These are phyloP conservation scores for Apantesis nais DNA, from an alignment of 2,888 invertebrate genomes.

Conservation along the genomic window DNA sequence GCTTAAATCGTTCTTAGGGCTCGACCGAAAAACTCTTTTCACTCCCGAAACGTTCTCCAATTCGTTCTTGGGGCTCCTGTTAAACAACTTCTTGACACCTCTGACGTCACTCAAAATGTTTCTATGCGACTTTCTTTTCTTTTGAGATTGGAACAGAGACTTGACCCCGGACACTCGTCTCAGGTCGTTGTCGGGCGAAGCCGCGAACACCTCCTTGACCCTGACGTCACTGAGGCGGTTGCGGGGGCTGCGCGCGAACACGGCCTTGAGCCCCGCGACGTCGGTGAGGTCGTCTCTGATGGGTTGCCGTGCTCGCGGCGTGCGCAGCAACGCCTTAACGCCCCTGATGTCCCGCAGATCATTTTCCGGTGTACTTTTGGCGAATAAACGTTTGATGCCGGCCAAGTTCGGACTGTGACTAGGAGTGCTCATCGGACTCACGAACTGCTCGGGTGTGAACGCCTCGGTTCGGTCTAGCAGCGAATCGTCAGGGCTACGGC, in stretches of 20 bases:
- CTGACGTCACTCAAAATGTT: conserved; percentile 70
- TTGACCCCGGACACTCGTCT: conserved; percentile 62
- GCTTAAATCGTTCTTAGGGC: conserved; percentile 65
- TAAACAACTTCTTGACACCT: conserved; percentile 69
- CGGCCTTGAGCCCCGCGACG: conserved; percentile 69
- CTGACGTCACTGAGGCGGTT: conserved; percentile 61
- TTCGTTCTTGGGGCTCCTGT: conserved; percentile 63
- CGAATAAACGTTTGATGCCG: conserved; percentile 64
- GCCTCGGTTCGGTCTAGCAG: conserved; percentile 52
- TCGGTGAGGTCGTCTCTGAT: conserved; percentile 70
- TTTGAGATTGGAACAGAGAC: conserved; percentile 46
- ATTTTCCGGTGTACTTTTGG: conserved; percentile 58
- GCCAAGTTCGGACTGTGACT: conserved; percentile 57
- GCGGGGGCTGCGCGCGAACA: conserved; percentile 66
- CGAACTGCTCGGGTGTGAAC: conserved; percentile 67
- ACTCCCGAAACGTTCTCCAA: conserved; percentile 71
- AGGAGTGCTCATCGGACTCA: conserved; percentile 68
- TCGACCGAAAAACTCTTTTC: conserved; percentile 54
- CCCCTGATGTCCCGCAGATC: conserved; percentile 62
- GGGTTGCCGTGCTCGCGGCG: conserved; percentile 62
- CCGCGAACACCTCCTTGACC: conserved; percentile 67
- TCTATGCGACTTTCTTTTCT: conserved; percentile 56
- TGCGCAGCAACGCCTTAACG: conserved; percentile 55
- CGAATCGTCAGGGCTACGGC: conserved; percentile 52
- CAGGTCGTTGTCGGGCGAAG: conserved; percentile 53